Conservation (phyloP, 2,797 vertebrate genomes). For the Oceanodroma leucorhoa region DNA sequence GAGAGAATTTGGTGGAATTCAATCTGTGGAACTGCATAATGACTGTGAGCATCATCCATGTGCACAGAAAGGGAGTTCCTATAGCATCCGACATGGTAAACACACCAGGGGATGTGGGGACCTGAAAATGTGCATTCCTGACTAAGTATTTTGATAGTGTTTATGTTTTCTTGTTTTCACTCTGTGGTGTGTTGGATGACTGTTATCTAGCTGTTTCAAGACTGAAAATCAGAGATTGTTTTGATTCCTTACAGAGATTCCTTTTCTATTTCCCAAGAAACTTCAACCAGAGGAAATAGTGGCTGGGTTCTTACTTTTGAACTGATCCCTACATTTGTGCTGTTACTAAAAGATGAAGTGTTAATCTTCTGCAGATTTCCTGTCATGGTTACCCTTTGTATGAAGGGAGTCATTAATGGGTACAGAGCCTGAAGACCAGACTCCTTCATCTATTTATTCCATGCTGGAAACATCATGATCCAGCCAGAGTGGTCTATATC, state of each 20-base stretch:
- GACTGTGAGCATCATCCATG: background rate
- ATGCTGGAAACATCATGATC: background rate
- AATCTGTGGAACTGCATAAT: background rate
- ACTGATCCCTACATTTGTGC: background rate
- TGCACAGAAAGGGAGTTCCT: background rate
- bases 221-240: background rate
- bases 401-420: background rate
- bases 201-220: constrained; percentile 25
- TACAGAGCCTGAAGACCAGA: background rate
- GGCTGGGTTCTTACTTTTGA: background rate
- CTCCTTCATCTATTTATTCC: background rate
- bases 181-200: background rate
- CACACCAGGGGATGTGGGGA: constrained; percentile 3
- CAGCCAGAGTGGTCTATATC: background rate
- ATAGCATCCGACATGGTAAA: background rate
- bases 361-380: background rate
- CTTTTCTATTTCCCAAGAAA: background rate
- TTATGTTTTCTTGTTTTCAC: background rate
- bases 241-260: background rate
- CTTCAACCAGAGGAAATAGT: background rate
- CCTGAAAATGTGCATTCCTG: background rate
- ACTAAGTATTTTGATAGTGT: constrained; percentile 3
- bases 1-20: background rate
- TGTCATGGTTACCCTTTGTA: background rate
- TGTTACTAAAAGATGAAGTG: background rate